Base-by-base conservation (phyloP, 2,113 vertebrate species). In the Mixornis gularis region DNA sequence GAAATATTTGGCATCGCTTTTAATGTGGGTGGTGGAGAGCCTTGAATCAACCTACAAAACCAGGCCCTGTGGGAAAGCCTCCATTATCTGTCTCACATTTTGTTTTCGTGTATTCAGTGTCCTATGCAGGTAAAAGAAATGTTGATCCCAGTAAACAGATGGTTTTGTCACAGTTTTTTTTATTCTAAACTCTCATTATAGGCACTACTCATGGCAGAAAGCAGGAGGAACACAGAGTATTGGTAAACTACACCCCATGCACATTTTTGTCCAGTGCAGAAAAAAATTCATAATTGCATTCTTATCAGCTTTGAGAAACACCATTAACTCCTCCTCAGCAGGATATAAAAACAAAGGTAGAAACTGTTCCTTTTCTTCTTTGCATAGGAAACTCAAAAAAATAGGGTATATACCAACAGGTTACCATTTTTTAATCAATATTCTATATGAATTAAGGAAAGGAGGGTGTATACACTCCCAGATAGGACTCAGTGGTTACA, bases 1-100 rank as follows among this genome's bases (percentile, higher is more conserved):
- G 89, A 92, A 93, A 81, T 89, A 89, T 29, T 87, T 96, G 95
- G 96, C 91, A 60, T 59, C 5, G 10, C 25, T 63, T 95, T 62
- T 92, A 55, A 62, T 58, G 96, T 95, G 94, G 92, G 89, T 73
- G 87, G 94, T 52, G 20, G 48, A 82, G 43, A 87, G 36, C 52
- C 43, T 77, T 87, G 63, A 80, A 79, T 87, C 40, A 89, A 93
- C 34, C 51, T 80, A 94, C 62, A 92, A 87, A 91, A 63, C 14
- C 40, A 89, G 55, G 59, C 16, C 20, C 46, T 62, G 70, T 51
- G 63, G 59, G 34, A 88, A 88, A 82, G 29, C 29, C 32, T 87
- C 40, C 40, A 25, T 46, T 80, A 85, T 53, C 64, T 46, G 9
- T 34, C 78, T 59, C 74, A 87, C 60, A 79, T 46, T 82, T 62